These are phyloP conservation scores for Ephestia elutella DNA, from an alignment of 1,140 invertebrate species.

Conservation along the genomic window DNA sequence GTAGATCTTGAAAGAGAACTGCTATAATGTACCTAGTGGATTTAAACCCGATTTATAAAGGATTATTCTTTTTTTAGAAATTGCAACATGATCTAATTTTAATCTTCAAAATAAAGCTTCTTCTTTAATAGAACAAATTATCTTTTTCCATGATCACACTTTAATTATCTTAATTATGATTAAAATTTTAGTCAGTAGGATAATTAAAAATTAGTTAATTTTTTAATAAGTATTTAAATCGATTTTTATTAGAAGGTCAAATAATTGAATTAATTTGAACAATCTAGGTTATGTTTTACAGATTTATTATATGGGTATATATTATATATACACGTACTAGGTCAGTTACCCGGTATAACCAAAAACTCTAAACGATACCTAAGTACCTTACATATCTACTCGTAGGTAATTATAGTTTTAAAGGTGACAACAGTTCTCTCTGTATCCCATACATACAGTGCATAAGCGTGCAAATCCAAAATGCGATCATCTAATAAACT, in stretches of 20 bases:
- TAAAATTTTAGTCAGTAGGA: constrained; percentile 75
- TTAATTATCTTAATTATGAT: constrained; percentile 75
- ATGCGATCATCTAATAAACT: constrained; percentile 14
- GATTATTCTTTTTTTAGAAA: constrained; percentile 73
- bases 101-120: constrained; percentile 75
- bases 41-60: too few relatives aligned
- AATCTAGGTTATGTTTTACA: too few relatives aligned
- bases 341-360: too few relatives aligned
- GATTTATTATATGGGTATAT: too few relatives aligned
- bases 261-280: constrained; percentile 80
- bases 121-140: constrained; percentile 76
- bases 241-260: constrained; percentile 71
- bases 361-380: too few relatives aligned
- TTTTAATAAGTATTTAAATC: constrained; percentile 70
- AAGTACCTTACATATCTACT: too few relatives aligned
- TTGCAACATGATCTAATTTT: constrained; percentile 73
- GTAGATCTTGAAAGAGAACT: too few relatives aligned
- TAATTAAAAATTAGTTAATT: constrained; percentile 75
- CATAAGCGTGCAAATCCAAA: constrained; percentile 27
- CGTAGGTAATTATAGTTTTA: too few relatives aligned
- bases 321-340: too few relatives aligned
- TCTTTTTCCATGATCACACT: constrained; percentile 77
- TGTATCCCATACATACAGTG: not conserved
- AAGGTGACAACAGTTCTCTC: constrained; percentile 64
- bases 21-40: too few relatives aligned